Evolutionary conservation across 2,113 vertebrate species (phyloP), one percentile per base, ranked within the genome.

Genomic region (Callospermophilus lateralis): DNA sequence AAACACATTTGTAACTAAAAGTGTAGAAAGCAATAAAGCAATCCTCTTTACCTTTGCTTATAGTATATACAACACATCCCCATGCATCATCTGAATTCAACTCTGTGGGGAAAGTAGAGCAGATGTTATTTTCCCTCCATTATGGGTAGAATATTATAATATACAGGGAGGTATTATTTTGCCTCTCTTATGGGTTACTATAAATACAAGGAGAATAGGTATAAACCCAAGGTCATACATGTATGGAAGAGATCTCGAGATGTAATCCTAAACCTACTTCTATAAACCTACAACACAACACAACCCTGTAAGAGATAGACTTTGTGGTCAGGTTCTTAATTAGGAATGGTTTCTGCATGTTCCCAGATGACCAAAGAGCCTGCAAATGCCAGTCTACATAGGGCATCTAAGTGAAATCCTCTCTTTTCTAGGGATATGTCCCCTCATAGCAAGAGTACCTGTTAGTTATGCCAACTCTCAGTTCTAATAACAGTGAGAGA

Each of bases 401-500:
- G 17, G 4, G 24, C 81, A 45, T 13, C 6, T 39, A 53, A 70
- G 77, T 39, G 65, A 37, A 87, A 88, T 78, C 0, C 11, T 48
- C 9, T 42, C 1, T 34, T 22, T 76, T 61, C 45, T 65, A 42
- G 53, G 88, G 15, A 63, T 22, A 4, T 4, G 3, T 28, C 4
- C 4, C 6, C 9, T 32, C 68, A 32, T 0, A 90, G 73, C 61
- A 45, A 87, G 19, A 39, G 19, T 3, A 51, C 30, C 32, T 73
- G 4, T 55, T 28, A 70, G 39, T 65, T 48, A 65, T 11, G 45
- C 15, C 74, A 67, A 89, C 55, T 37, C 48, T 81, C 19, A n/a
- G 16, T 84, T 84, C 30, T 55, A 65, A 90, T 12, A 72, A 76
- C 42, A 65, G 63, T 65, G 58, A 97, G 12, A 87, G 37, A 96